Conservation (phyloP, 1,140 invertebrate species). For the Drosophila rhopaloa region DNA sequence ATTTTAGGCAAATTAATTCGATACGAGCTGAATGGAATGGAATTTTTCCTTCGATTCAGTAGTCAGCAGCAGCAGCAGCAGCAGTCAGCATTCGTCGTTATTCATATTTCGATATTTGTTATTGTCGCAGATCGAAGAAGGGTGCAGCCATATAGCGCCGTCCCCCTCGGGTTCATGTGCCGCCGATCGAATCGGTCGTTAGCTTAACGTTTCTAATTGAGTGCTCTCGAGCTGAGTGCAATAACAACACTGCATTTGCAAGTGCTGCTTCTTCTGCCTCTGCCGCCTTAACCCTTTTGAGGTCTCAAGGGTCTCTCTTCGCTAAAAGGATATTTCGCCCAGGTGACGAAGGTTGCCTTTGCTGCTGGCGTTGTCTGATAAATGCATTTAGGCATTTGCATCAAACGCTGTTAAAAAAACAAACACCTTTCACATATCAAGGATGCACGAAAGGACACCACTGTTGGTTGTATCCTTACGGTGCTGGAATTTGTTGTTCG, state of each 20-base stretch:
- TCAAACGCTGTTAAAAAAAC: too few relatives aligned
- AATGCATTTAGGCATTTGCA: not conserved
- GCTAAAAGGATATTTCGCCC: not conserved
- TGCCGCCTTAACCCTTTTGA: slow-evolving; percentile 24
- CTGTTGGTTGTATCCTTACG: too few relatives aligned
- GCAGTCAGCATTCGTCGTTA: too few relatives aligned
- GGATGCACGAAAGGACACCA: too few relatives aligned
- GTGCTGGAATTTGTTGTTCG: too few relatives aligned
- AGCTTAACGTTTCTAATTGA: slow-evolving; percentile 49
- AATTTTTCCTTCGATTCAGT: not conserved
- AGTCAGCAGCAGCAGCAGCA: too few relatives aligned
- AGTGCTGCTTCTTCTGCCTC: not conserved
- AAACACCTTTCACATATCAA: too few relatives aligned
- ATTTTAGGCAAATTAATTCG: slow-evolving; percentile 72
- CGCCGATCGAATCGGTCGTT: slow-evolving; percentile 21
- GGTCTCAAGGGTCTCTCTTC: slow-evolving; percentile 4
- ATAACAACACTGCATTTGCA: slow-evolving; percentile 41
- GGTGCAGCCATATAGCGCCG: slow-evolving; percentile 5
- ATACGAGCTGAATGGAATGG: slow-evolving; percentile 24
- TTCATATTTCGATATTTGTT: not conserved
- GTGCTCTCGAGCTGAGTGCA: slow-evolving; percentile 46
- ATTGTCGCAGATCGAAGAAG: slow-evolving; percentile 19
- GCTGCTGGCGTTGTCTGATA: not conserved
- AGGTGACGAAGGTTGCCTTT: not conserved
- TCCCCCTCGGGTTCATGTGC: slow-evolving; percentile 17